Base-by-base conservation (phyloP, 2,888 invertebrate genomes). In the Hyles lineata region DNA sequence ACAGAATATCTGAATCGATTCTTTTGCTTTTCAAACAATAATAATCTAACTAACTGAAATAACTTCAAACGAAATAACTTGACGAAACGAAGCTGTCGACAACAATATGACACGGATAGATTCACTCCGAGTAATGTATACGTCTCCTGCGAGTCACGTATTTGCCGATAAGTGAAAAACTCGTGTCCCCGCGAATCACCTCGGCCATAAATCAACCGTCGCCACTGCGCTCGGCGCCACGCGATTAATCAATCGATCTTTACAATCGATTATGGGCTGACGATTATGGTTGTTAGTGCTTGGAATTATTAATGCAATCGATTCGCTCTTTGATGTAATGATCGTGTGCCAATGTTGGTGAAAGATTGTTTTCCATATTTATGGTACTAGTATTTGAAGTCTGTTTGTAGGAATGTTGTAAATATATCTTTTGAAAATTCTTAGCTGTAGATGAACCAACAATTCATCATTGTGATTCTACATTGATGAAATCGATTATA, bases 241-340 rank as follows among this genome's bases (percentile, higher is more conserved):
- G 79, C 82, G 82, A 83, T 84, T 80, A 79, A 77, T 78, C 79
- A 78, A 77, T 79, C 79, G 80, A 80, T 79, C 67, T 67, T 67
- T 17, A 50, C 25, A 67, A 67, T 67, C 67, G 67, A 67, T 67
- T 67, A 67, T 17, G 67, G n/a, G 43, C 63, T 67, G 67, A 23
- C 67, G 43, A 43, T 23, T 67, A 35, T 60, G 32, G 21, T 63
- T 35, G 63, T 35, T 35, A 21, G 35, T 11, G 43, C 21, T 23
- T 35, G 32, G n/a, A 50, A 50, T 23, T 23, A 50, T 67, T 21
- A 23, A 9, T 23, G 11, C 50, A 67, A 67, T 50, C 50, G 67
- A 67, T 67, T 67, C 2, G 43, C 21, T 63, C 21, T 11, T 43
- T 67, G 21, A 11, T 19, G 11, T 21, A 43, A 43, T 23, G 67